Evolutionary conservation across 2,888 invertebrate species (phyloP), one percentile per base, ranked within the genome.

Genomic region (Cryptocephalus primarius): DNA sequence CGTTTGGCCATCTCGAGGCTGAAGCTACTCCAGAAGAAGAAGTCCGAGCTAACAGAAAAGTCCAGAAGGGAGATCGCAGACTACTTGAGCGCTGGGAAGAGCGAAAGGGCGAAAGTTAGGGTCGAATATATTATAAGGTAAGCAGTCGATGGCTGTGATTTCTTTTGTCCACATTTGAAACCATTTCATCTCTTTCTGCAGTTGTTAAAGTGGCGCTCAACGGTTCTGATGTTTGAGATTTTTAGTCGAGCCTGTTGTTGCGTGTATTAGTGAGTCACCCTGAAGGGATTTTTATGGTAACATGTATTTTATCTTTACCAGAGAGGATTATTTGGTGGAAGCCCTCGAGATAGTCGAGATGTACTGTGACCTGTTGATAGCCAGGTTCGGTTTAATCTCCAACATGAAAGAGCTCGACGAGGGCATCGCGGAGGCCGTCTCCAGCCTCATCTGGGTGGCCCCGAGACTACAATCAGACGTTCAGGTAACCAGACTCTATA

Each of bases 261-360:
- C n/a, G n/a, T n/a, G n/a, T n/a, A n/a, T n/a, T n/a, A n/a, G n/a
- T n/a, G n/a, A n/a, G n/a, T n/a, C n/a, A n/a, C n/a, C n/a, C n/a
- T n/a, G n/a, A n/a, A n/a, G n/a, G n/a, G n/a, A n/a, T n/a, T n/a
- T n/a, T n/a, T n/a, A n/a, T n/a, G n/a, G n/a, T n/a, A n/a, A n/a
- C n/a, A n/a, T n/a, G 13, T 11, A 46, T 12, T 31, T 33, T 33
- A 38, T 32, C 53, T 71, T n/a, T 22, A 6, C 22, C 60, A 82
- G 99, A 40, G 96, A 97, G 72, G 99, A 99, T 72, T 99, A 99
- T 69, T 78, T 97, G 72, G 96, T 99, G 3, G 99, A 99, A 72
- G 97, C 97, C 1, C 93, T 97, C 88, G 99, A 99, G 75, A 80
- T 99, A 48, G 82, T 99, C 0, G 99, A 99, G 75, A 97, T 99